Evolutionary conservation across 2,797 vertebrate genomes (phyloP).

Genomic region (Sebastes nivosus): DNA sequence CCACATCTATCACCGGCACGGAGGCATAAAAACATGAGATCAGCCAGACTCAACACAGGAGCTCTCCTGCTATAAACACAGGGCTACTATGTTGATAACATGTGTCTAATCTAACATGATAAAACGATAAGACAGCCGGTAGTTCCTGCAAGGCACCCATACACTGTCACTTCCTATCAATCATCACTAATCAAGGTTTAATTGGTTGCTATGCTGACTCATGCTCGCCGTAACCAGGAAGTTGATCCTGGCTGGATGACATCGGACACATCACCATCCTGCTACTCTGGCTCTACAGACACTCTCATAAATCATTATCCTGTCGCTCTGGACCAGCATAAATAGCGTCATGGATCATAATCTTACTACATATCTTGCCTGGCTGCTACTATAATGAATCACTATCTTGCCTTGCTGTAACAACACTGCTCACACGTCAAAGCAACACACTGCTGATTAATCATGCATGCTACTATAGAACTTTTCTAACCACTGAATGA

Average conservation of each 20-base stretch:
- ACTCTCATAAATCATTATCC: conserved; percentile 11
- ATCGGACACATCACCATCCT: conserved; percentile 33
- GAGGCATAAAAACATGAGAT: background rate
- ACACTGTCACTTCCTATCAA: conserved; percentile 7
- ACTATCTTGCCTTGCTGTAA: background rate
- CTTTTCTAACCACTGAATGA: background rate
- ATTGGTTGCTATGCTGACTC: conserved; percentile 18
- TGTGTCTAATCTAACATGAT: conserved; percentile 36
- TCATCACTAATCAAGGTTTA: conserved; percentile 14
- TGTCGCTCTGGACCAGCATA: background rate
- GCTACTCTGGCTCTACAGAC: background rate
- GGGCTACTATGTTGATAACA: background rate
- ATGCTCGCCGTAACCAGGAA: conserved; percentile 35
- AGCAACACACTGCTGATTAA: background rate
- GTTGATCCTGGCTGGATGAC: conserved; percentile 1
- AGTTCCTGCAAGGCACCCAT: background rate
- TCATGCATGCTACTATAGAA: background rate
- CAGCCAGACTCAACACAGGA: background rate
- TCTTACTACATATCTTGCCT: background rate
- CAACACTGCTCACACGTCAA: background rate
- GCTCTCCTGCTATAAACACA: background rate
- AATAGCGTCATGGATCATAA: conserved; percentile 32
- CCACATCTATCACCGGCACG: too few relatives aligned
- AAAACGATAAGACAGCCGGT: conserved; percentile 4
- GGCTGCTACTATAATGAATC: conserved; percentile 16